Percentiles rank a stretch among this genome's conserved stretches.
These are phyloP conservation scores for Capreolus pygargus DNA, from an alignment of 2,113 vertebrate species.

Conservation along the genomic window DNA sequence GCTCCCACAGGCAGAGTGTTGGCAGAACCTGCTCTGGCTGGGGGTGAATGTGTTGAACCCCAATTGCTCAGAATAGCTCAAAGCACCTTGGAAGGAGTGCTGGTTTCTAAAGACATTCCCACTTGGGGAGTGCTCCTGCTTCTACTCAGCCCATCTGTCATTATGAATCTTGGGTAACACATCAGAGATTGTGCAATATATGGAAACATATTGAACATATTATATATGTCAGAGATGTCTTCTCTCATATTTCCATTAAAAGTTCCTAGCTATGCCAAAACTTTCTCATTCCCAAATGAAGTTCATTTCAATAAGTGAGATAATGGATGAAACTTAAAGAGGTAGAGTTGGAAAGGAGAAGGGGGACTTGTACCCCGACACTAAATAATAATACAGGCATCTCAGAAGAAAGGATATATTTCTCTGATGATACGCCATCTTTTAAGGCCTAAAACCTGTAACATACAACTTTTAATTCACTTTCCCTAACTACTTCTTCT, in stretches of 20 bases:
- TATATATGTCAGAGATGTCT: conserved; percentile 51
- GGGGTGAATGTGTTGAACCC: conserved; percentile 56
- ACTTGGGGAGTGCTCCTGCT: background rate
- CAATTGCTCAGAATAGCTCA: conserved; percentile 51
- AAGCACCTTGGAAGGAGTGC: conserved; percentile 31
- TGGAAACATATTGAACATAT: conserved; percentile 59
- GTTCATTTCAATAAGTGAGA: conserved; percentile 34
- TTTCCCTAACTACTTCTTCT: background rate
- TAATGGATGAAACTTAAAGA: conserved; percentile 34
- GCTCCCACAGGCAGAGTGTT: conserved; percentile 25
- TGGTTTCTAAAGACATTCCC: conserved; percentile 59
- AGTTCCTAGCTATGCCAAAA: conserved; percentile 47
- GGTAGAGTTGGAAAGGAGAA: background rate
- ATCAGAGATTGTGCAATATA: conserved; percentile 27
- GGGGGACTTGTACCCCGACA: background rate
- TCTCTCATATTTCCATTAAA: conserved; percentile 47
- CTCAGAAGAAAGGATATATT: background rate
- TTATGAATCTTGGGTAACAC: conserved; percentile 18
- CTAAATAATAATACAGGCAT: background rate
- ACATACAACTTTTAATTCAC: background rate
- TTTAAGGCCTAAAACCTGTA: background rate
- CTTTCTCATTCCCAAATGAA: conserved; percentile 41
- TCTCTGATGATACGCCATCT: background rate
- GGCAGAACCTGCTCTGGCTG: conserved; percentile 36
- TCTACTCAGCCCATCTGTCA: conserved; percentile 51